Evolutionary conservation across 1,140 invertebrate genomes (phyloP), one percentile per base, ranked within the genome.

Genomic region (Acromyrmex heyeri): DNA sequence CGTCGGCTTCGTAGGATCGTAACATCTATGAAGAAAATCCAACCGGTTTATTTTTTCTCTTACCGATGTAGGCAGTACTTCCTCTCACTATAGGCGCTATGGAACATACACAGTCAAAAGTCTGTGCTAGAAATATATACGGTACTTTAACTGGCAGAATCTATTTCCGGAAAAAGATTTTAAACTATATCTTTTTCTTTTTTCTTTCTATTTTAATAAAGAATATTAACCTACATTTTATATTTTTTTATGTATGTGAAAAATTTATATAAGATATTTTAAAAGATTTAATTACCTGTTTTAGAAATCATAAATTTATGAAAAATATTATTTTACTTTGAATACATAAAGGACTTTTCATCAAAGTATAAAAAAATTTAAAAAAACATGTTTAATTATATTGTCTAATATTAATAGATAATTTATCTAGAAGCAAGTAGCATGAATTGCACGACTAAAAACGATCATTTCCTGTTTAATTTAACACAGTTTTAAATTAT

Each of bases 21-120:
- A 48, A 75, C 24, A 14, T 48, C 34, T 34, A 44, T 24, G n/a
- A 61, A 44, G 53, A 50, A 83, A 83, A 75, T 21, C 57, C 44
- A 38, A 57, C 30, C 21, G 53, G 67, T 81, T 75, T 89, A 55
- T 86, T 86, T 82, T 59, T 62, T 30, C 38, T 67, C 0, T 62
- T 44, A n/a, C 14, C 55, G 14, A 61, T 57, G 69, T 57, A 48
- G 38, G n/a, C 57, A 53, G 65, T 16, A 62, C 61, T 69, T 53
- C 59, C 27, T 59, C n/a, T 27, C 53, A n/a, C 27, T 30, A 14
- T 81, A 61, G 44, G 1, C 48, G 21, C 30, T 8, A 14, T 2
- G 34, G 16, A 76, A 48, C 57, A 16, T 57, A 70, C 50, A 69
- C 62, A 24, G 77, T 53, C 62, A 27, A 81, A 81, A 70, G 64